phyloP scores from a whole-genome alignment of 2,113 vertebrate species.

The Camelus dromedarius region DNA sequence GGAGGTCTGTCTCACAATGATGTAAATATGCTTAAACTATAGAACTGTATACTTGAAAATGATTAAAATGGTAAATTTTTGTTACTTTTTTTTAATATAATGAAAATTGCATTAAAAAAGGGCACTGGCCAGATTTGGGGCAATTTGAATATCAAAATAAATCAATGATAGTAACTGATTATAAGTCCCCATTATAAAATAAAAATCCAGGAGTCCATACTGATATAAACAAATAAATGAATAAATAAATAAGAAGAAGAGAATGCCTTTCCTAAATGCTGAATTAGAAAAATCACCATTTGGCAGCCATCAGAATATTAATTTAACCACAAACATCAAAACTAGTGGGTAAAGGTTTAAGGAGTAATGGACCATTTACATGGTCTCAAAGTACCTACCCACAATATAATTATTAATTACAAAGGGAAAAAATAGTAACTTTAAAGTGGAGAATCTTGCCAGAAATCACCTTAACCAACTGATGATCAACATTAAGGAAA shows the following conservation, averaged over 20 bases:
- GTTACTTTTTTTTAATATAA: not conserved
- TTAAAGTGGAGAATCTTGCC: not conserved
- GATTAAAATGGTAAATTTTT: not conserved
- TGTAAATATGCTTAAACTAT: not conserved
- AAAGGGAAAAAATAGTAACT: not conserved
- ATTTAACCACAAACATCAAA: not conserved
- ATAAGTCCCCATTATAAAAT: not conserved
- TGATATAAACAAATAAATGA: not conserved
- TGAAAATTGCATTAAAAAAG: not conserved
- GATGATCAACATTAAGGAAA: not conserved
- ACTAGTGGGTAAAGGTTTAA: not conserved
- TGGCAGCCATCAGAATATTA: not conserved
- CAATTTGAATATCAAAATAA: not conserved
- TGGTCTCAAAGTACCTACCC: not conserved
- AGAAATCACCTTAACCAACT: not conserved
- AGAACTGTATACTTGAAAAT: not conserved
- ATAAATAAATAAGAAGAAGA: not conserved
- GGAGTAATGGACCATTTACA: not conserved
- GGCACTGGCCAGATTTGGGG: not conserved
- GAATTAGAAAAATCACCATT: not conserved
- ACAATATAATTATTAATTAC: not conserved
- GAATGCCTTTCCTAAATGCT: not conserved
- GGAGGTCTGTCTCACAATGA: not conserved
- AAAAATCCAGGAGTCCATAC: not conserved
- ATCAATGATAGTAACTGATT: not conserved